Evolutionary conservation across 2,888 invertebrate species (phyloP).

Genomic region (Nebria salina): DNA sequence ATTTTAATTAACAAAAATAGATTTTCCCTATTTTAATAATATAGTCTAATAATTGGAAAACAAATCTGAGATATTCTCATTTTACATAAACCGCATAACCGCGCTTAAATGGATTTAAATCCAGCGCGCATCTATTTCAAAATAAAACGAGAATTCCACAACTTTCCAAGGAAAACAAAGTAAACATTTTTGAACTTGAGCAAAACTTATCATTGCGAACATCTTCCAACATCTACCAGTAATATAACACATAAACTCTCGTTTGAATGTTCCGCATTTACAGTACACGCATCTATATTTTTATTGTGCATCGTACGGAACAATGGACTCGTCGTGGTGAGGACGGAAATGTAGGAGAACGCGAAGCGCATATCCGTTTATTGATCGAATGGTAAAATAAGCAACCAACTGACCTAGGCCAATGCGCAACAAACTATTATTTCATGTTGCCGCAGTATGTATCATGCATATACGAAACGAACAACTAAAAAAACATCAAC

Average conservation of each 20-base stretch:
- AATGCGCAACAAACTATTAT: conserved; percentile 21
- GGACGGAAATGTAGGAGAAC: conserved; percentile 13
- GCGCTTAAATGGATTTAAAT: too few relatives aligned
- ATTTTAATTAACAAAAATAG: too few relatives aligned
- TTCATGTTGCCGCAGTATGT: conserved; percentile 8
- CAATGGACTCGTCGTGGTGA: conserved; percentile 7
- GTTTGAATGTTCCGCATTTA: neutral
- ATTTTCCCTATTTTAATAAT: too few relatives aligned
- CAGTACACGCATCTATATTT: neutral
- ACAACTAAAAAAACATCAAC: neutral
- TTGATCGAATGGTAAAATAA: conserved; percentile 3
- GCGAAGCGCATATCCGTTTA: conserved; percentile 16
- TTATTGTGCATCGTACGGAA: conserved; percentile 5
- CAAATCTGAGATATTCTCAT: too few relatives aligned
- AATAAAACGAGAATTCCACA: too few relatives aligned
- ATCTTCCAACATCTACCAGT: neutral
- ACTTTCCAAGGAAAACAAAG: too few relatives aligned
- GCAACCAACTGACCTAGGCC: conserved; percentile 12
- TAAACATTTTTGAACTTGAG: too few relatives aligned
- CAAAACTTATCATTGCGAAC: too few relatives aligned
- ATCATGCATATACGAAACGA: conserved; percentile 8
- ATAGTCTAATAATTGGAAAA: too few relatives aligned
- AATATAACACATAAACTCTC: neutral
- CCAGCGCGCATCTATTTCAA: too few relatives aligned
- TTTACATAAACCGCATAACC: too few relatives aligned